Evolutionary conservation across 2,113 vertebrate genomes (phyloP).

Genomic region (Ophthalmotilapia sp.): DNA sequence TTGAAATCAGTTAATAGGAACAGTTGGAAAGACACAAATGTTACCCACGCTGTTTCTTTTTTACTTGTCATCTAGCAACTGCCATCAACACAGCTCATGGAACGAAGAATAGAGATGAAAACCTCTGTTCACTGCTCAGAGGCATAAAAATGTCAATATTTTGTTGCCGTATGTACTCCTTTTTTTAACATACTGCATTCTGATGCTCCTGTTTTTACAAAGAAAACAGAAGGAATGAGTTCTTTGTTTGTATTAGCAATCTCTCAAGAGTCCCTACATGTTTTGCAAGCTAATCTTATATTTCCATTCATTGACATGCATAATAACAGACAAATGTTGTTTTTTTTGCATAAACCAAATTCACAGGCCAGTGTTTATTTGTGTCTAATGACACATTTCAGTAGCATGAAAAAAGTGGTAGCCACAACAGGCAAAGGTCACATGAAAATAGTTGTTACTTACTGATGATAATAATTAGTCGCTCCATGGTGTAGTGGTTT

Average conservation of each 20-base stretch:
- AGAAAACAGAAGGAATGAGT: background rate
- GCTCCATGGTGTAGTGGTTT: background rate
- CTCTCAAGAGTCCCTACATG: background rate
- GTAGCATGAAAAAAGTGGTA: background rate
- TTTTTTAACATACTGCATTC: background rate
- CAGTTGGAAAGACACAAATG: background rate
- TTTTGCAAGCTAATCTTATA: background rate
- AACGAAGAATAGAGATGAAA: background rate
- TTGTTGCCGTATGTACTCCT: background rate
- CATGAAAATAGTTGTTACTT: background rate
- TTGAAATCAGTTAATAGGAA: background rate
- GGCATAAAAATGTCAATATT: background rate
- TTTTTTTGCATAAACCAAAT: background rate
- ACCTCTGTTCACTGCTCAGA: background rate
- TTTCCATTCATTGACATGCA: background rate
- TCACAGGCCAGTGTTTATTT: background rate
- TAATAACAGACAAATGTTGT: background rate
- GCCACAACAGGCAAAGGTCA: background rate
- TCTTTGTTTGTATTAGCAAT: background rate
- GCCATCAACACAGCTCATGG: background rate
- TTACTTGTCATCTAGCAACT: background rate
- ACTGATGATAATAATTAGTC: background rate
- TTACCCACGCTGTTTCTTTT: background rate
- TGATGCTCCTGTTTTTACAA: background rate
- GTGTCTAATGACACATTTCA: background rate